Evolutionary conservation across 2,888 invertebrate genomes (phyloP).

Genomic region (Heterodera filipjevi): DNA sequence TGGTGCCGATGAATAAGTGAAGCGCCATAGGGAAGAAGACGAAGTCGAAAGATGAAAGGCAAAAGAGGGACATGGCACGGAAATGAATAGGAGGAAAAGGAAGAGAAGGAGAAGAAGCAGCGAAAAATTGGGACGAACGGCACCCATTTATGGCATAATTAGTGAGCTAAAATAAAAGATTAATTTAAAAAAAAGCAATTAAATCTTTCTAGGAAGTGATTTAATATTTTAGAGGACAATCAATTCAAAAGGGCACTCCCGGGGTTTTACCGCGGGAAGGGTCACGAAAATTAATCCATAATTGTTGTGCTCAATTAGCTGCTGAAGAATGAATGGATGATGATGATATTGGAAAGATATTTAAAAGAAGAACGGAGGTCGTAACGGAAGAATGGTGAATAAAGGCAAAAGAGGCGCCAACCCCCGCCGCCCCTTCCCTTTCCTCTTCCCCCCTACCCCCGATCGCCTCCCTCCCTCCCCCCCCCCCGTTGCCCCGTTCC

Average conservation of each 20-base stretch:
- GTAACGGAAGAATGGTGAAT: not conserved
- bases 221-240: too few relatives aligned
- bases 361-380: not conserved
- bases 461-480: not conserved
- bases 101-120: not conserved
- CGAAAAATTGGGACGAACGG: not conserved
- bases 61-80: not conserved
- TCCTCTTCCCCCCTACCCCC: not conserved
- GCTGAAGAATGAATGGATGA: not conserved
- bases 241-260: too few relatives aligned
- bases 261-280: too few relatives aligned
- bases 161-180: not conserved
- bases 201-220: too few relatives aligned
- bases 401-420: slow-evolving; percentile 8
- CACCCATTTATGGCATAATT: not conserved
- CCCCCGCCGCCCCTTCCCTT: not conserved
- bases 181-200: too few relatives aligned
- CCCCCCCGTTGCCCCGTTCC: not conserved
- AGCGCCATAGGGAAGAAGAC: slow-evolving; percentile 10
- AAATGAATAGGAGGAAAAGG: not conserved
- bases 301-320: not conserved
- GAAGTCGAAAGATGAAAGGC: not conserved
- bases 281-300: not conserved
- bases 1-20: not conserved
- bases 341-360: not conserved